Percentiles rank a stretch among this genome's conserved stretches.
These are phyloP conservation scores for Plagiodera versicolora DNA, from an alignment of 2,888 invertebrate species.

Conservation along the genomic window DNA sequence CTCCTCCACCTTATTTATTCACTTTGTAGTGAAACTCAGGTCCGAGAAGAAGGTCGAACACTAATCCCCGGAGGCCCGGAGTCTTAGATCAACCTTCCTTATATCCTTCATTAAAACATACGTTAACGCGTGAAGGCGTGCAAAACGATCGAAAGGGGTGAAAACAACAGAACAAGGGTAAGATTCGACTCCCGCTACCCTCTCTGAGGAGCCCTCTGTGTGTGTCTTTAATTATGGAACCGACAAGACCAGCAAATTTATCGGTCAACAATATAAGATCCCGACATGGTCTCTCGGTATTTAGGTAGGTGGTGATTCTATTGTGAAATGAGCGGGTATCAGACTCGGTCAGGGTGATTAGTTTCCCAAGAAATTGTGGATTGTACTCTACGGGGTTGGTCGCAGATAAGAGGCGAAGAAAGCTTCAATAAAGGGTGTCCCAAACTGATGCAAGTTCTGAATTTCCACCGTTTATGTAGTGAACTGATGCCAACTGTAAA, in stretches of 20 bases:
- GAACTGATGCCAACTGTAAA: no score
- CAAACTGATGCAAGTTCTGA: no score
- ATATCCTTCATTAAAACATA: slow-evolving; percentile 35
- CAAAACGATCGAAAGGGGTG: slow-evolving; percentile 26
- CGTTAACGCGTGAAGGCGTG: slow-evolving; percentile 29
- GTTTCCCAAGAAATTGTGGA: no score
- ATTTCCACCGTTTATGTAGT: no score
- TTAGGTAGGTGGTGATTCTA: slow-evolving; percentile 12
- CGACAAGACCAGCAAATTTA: slow-evolving; percentile 40
- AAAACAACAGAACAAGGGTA: slow-evolving; percentile 29
- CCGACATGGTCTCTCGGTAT: slow-evolving; percentile 21
- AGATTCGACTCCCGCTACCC: slow-evolving; percentile 22
- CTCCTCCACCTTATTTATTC: slow-evolving; percentile 16
- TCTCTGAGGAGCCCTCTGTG: slow-evolving; percentile 31
- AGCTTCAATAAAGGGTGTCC: no score
- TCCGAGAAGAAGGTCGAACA: slow-evolving; percentile 23
- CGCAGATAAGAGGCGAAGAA: no score
- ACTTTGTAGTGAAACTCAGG: slow-evolving; percentile 15
- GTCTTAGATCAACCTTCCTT: slow-evolving; percentile 31
- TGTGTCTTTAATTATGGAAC: slow-evolving; percentile 45
- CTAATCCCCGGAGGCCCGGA: slow-evolving; percentile 30
- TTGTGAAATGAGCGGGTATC: slow-evolving; percentile 5
- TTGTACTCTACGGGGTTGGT: no score
- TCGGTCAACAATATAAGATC: slow-evolving; percentile 33
- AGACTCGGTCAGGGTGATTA: no score